Conservation (phyloP, 2,888 invertebrate species). For the Ophioninae sp. region DNA sequence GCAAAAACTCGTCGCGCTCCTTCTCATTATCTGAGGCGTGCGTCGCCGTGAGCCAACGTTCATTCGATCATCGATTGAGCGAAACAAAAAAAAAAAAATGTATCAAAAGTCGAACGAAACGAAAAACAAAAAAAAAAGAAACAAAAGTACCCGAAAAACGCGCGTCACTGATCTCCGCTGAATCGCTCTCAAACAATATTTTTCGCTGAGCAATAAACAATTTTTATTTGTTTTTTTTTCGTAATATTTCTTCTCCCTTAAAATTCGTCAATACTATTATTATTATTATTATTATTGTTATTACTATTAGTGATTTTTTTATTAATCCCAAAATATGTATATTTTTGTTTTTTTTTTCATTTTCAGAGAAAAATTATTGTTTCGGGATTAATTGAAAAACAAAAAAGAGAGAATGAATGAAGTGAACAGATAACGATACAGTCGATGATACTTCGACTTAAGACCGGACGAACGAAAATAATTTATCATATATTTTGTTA, state of each 20-base stretch:
- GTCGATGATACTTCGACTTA: slow-evolving; percentile 41
- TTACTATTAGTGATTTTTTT: too few species aligned
- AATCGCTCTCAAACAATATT: neutral
- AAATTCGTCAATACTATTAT: neutral
- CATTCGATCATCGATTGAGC: neutral
- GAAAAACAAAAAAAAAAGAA: neutral
- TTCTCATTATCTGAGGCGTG: slow-evolving; percentile 65
- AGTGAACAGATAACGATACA: neutral
- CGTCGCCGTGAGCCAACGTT: slow-evolving; percentile 75
- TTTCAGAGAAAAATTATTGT: slow-evolving; percentile 2
- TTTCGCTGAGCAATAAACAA: neutral
- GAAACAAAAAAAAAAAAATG: neutral
- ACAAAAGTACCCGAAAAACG: slow-evolving; percentile 51
- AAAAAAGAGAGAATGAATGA: neutral
- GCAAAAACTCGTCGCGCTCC: slow-evolving; percentile 49
- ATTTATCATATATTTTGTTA: neutral
- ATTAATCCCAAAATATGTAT: neutral
- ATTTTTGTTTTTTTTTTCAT: neutral
- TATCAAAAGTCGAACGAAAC: neutral
- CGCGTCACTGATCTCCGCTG: slow-evolving; percentile 56
- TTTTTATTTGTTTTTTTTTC: neutral
- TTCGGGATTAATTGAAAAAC: neutral
- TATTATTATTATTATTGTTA: too few species aligned
- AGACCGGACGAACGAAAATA: slow-evolving; percentile 61
- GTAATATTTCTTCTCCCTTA: too few species aligned